Percentiles rank a stretch among this genome's conserved stretches.
Evolutionary conservation across 2,797 vertebrate species (phyloP).

Genomic region (Dryobates pubescens): DNA sequence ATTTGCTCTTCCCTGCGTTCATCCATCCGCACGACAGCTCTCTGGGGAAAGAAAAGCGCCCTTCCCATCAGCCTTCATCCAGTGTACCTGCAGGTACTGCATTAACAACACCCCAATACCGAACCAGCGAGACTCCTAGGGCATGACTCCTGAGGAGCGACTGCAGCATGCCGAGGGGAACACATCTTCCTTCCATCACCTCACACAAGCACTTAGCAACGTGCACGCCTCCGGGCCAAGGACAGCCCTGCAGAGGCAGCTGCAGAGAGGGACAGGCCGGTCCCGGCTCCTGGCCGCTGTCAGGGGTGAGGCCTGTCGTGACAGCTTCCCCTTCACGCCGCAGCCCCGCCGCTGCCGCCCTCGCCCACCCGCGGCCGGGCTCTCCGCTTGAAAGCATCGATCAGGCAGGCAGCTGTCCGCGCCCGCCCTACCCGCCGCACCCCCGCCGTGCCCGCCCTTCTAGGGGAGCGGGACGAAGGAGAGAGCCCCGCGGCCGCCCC

Average conservation of each 20-base stretch:
- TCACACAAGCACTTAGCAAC: not conserved
- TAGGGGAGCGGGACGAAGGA: not conserved
- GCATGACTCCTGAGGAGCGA: not conserved
- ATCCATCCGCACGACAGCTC: slow-evolving; percentile 95
- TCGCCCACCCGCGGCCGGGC: not conserved
- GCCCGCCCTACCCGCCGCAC: not conserved
- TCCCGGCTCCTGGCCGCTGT: too few species aligned
- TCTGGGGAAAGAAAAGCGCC: slow-evolving; percentile 68
- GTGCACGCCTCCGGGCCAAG: too few species aligned
- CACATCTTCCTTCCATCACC: not conserved
- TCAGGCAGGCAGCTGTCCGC: not conserved
- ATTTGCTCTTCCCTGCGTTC: slow-evolving; percentile 93
- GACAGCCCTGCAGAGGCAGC: too few species aligned
- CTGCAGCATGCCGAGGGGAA: not conserved
- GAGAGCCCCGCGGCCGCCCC: not conserved
- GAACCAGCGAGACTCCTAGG: accelerated
- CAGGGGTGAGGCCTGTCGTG: too few species aligned
- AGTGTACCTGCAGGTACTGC: accelerated
- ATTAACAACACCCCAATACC: accelerated
- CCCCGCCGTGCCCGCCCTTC: not conserved
- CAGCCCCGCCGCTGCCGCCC: too few species aligned
- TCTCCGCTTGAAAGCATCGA: not conserved
- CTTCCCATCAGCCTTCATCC: not conserved
- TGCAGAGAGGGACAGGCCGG: too few species aligned
- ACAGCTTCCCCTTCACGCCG: too few species aligned